Evolutionary conservation across 2,113 vertebrate species (phyloP), one percentile per base, ranked within the genome.

Genomic region (Prinia subflava): DNA sequence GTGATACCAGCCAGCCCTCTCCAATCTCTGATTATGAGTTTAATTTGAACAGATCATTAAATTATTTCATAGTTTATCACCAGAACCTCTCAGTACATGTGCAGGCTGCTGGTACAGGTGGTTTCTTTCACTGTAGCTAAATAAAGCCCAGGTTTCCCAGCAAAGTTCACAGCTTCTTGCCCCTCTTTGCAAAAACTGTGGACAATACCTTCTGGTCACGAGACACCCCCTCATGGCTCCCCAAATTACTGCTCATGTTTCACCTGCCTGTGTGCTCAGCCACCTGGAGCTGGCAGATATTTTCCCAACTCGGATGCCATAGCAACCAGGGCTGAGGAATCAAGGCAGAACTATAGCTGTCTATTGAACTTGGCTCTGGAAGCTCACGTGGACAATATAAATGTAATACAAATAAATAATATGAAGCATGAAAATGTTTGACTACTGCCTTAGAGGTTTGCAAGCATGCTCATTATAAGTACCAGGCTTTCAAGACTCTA

Each of bases 211-310:
- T 4, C 49, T 73, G 71, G 53, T 94, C n/a, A 70, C 27, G 63
- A 63, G 50, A 75, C 57, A 87, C 25, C 52, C 88, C 69, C 50
- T 91, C 42, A 33, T 15, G 75, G 84, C 41, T 90, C 44, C 11
- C 74, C 80, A 55, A 86, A 96, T 91, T 83, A 79, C 37, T 76
- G 69, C 25, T 89, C 85, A 33, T 22, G 20, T 80, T 77, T 96
- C 87, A 92, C 67, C 33, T 27, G 88, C 67, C 46, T 89, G 77
- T 7, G 11, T 95, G 87, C 63, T 85, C 75, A 91, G 94, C 67
- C 95, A 97, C 94, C 94, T 97, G 96, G 92, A 97, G 85, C 74
- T 93, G 93, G 90, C 86, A 96, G 92, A 86, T 89, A 96, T 89
- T 97, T 97, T 95, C 95, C 92, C 93, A 87, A 64, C 27, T 77